These are phyloP conservation scores for Cavia porcellus DNA, from an alignment of 2,113 vertebrate species.

Conservation along the genomic window DNA sequence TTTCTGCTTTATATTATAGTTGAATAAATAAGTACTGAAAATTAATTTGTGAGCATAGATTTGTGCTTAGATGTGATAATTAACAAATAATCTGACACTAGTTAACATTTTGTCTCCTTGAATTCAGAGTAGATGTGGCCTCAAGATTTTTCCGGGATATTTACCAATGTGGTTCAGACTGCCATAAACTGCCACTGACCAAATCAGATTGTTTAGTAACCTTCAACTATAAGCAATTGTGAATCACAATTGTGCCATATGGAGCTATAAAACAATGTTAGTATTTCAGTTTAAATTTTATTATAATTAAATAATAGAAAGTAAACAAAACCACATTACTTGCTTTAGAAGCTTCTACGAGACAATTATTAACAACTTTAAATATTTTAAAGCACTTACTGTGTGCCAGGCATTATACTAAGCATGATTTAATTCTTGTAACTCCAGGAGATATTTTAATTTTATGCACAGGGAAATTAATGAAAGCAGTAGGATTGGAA, in stretches of 20 bases:
- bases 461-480: slow-evolving; percentile 18
- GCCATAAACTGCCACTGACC: neutral
- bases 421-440: slow-evolving; percentile 53
- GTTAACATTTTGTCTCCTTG: slow-evolving; percentile 1
- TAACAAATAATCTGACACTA: slow-evolving; percentile 51
- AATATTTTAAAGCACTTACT: neutral
- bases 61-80: slow-evolving; percentile 38
- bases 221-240: slow-evolving; percentile 14
- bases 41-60: slow-evolving; percentile 39
- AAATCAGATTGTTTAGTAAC: slow-evolving; percentile 4
- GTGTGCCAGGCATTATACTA: neutral
- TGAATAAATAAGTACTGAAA: neutral
- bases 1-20: neutral
- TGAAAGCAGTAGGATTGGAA: slow-evolving; percentile 42
- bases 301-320: slow-evolving; percentile 52
- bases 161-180: slow-evolving; percentile 1
- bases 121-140: neutral
- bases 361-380: slow-evolving; percentile 9
- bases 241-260: neutral
- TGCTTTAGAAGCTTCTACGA: slow-evolving; percentile 39
- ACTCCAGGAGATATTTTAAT: neutral
- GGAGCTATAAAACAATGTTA: slow-evolving; percentile 53
- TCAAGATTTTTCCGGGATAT: slow-evolving; percentile 54
- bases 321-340: slow-evolving; percentile 12
- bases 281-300: slow-evolving; percentile 52